A percentile compares a stretch with the other conserved stretches of the same genome.
phyloP scores from a whole-genome alignment of 2,113 vertebrate genomes.

The Myodes glareolus region DNA sequence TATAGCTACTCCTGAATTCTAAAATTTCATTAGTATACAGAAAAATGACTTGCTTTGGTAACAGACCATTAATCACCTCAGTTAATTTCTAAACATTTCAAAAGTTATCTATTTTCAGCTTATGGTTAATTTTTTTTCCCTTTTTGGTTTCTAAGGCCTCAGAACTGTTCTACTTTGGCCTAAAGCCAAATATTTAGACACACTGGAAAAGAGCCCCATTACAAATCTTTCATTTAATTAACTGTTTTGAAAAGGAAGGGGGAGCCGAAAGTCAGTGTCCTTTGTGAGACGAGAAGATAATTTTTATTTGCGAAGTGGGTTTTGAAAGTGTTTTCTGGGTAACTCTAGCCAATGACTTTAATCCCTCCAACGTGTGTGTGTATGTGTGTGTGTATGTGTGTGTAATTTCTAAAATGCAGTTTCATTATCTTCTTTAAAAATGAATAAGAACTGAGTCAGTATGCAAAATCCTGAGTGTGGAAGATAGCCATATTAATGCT shows the following conservation, averaged over 20 bases:
- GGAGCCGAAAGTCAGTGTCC: conserved; percentile 59
- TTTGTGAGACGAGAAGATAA: conserved; percentile 72
- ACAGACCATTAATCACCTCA: conserved; percentile 21
- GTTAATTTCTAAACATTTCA: conserved; percentile 39
- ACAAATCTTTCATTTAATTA: conserved; percentile 67
- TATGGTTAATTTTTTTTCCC: conserved; percentile 28
- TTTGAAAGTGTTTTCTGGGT: conserved; percentile 58
- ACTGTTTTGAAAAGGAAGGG: conserved; percentile 60
- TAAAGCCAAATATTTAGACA: conserved; percentile 63
- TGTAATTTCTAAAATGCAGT: not conserved
- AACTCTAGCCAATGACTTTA: conserved; percentile 33
- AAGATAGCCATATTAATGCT: not conserved
- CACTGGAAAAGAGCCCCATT: conserved; percentile 47
- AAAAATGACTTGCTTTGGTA: conserved; percentile 48
- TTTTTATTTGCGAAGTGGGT: conserved; percentile 68
- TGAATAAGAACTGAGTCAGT: not conserved
- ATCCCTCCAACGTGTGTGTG: not conserved
- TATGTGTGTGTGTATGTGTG: not conserved
- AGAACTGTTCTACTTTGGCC: not conserved
- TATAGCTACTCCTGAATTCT: not conserved
- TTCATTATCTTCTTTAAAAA: conserved; percentile 28
- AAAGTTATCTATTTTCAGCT: conserved; percentile 57
- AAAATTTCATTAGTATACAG: conserved; percentile 44
- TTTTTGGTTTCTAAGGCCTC: conserved; percentile 11
- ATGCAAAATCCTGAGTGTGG: not conserved